Conservation (phyloP, 2,888 invertebrate genomes). For the Lasioglossum lativentre region DNA sequence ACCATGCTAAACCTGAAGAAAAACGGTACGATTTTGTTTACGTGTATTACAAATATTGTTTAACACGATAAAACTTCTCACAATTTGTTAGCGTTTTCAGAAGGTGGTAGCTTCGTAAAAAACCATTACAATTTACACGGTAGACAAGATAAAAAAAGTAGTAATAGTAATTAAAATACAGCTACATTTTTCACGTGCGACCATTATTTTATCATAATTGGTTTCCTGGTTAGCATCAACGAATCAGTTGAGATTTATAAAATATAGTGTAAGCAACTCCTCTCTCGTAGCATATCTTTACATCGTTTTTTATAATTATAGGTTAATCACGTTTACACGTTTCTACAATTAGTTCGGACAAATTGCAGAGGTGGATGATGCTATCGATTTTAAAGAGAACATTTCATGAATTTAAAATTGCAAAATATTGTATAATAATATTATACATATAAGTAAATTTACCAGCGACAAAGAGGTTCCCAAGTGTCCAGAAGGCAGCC, state of each 20-base stretch:
- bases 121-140: background rate
- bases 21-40: background rate
- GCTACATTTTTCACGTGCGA: too few species aligned
- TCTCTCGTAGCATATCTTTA: background rate
- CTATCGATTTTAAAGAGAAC: background rate
- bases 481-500: slow-evolving; percentile 98
- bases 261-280: background rate
- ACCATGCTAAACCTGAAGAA: slow-evolving; percentile 87
- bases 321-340: too few species aligned
- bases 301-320: too few species aligned
- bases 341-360: too few species aligned
- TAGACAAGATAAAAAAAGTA: too few species aligned
- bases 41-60: background rate
- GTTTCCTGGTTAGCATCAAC: too few species aligned
- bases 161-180: too few species aligned
- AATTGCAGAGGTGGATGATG: too few species aligned
- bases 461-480: slow-evolving; percentile 96
- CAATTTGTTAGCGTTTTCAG: background rate
- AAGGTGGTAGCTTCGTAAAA: too few species aligned
- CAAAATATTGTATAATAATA: background rate
- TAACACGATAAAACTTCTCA: background rate
- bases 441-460: slow-evolving; percentile 59
- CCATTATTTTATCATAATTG: too few species aligned
- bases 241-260: background rate
- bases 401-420: background rate